Evolutionary conservation across 2,888 invertebrate genomes (phyloP).

Genomic region (Zaprionus bogoriensis): DNA sequence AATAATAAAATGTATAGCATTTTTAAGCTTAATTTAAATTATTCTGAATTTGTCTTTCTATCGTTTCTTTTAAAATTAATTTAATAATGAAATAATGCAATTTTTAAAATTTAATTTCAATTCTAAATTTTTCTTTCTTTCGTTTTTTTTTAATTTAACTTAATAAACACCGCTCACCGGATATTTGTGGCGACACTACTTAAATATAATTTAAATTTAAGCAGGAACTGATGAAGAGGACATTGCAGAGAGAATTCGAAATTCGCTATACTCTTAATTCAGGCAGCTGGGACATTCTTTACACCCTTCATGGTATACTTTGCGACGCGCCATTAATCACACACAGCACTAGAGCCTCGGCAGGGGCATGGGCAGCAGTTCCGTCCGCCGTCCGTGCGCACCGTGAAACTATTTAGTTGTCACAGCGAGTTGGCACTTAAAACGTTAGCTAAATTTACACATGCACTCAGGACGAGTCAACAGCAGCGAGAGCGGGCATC

Average conservation of each 20-base stretch:
- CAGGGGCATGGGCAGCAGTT: not conserved
- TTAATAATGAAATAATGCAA: too few species aligned
- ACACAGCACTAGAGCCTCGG: not conserved
- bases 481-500: constrained; percentile 20
- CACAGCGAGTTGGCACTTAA: constrained; percentile 71
- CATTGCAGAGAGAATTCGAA: constrained; percentile 20
- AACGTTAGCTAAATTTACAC: constrained; percentile 75
- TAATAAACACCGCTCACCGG: too few species aligned
- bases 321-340: constrained; percentile 62
- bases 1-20: too few species aligned
- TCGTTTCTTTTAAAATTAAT: too few species aligned
- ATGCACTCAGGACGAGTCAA: constrained; percentile 67
- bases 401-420: constrained; percentile 54
- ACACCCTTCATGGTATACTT: constrained; percentile 19
- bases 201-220: too few species aligned
- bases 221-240: too few species aligned
- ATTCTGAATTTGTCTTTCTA: too few species aligned
- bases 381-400: not conserved
- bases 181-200: too few species aligned
- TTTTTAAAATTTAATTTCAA: too few species aligned
- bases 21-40: too few species aligned
- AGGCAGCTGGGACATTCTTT: not conserved
- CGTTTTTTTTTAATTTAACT: too few species aligned
- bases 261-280: constrained; percentile 1
- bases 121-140: too few species aligned